Percentiles rank a stretch among this genome's conserved stretches.
These are phyloP conservation scores for Pelecanoides urinatrix DNA, from an alignment of 2,113 vertebrate species.

Conservation along the genomic window DNA sequence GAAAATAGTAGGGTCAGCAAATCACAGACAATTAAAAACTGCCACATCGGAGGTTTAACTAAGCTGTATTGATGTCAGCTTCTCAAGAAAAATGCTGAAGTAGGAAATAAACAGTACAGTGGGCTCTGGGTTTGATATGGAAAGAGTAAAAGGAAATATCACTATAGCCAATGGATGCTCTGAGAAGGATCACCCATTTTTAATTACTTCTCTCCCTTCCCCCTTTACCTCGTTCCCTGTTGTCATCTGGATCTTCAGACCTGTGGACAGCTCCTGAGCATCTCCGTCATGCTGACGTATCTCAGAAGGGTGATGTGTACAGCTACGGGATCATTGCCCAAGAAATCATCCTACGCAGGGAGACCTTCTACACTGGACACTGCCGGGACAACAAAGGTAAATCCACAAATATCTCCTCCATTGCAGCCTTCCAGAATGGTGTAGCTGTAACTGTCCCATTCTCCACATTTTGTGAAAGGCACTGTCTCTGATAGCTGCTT, in stretches of 20 bases:
- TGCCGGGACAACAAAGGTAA: constrained; percentile 75
- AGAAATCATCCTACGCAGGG: constrained; percentile 86
- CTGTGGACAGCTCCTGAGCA: constrained; percentile 95
- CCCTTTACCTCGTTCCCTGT: not conserved
- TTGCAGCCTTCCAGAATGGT: not conserved
- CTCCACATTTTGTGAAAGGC: not conserved
- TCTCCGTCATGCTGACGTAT: constrained; percentile 81
- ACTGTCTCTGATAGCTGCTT: not conserved
- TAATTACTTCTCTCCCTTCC: not conserved
- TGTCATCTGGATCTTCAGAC: constrained; percentile 69
- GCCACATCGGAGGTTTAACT: not conserved
- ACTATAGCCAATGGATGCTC: not conserved
- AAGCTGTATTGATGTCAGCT: not conserved
- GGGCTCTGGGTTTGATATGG: not conserved
- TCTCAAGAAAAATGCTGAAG: not conserved
- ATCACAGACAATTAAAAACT: not conserved
- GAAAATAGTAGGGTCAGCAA: not conserved
- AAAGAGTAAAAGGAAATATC: not conserved
- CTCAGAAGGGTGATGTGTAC: constrained; percentile 96
- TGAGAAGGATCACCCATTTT: not conserved
- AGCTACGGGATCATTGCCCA: constrained; percentile 94
- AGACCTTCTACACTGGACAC: constrained; percentile 80
- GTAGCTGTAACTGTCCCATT: not conserved
- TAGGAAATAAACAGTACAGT: not conserved
- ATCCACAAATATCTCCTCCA: not conserved